A percentile compares a stretch with the other conserved stretches of the same genome.
Evolutionary conservation across 1,140 invertebrate species (phyloP).

Genomic region (Drosophila punjabiensis): DNA sequence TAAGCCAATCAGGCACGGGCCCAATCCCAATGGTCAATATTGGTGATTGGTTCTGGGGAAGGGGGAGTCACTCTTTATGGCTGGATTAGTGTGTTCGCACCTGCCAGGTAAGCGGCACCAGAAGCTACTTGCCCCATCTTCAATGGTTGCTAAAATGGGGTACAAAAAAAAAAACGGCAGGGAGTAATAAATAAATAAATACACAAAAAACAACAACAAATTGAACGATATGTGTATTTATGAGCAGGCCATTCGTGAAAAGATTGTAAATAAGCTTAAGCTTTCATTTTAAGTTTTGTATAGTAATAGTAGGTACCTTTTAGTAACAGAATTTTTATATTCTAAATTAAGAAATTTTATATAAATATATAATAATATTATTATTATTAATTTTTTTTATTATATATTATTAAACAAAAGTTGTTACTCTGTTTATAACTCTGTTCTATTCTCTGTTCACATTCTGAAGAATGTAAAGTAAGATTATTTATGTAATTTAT

Average conservation of each 20-base stretch:
- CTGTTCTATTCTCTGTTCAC: no score
- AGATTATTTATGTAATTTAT: not conserved
- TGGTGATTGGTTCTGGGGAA: slow-evolving; percentile 28
- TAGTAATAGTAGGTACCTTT: not conserved
- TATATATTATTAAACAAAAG: no score
- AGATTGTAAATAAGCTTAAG: slow-evolving; percentile 4
- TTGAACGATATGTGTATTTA: slow-evolving; percentile 23
- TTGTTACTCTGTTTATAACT: not conserved
- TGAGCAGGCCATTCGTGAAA: slow-evolving; percentile 18
- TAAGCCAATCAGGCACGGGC: slow-evolving; percentile 61
- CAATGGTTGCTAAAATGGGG: slow-evolving; percentile 16
- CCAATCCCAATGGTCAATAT: slow-evolving; percentile 53
- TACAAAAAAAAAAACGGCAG: not conserved
- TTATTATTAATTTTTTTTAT: no score
- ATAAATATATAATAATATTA: no score
- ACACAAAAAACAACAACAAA: slow-evolving; percentile 11
- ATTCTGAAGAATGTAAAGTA: not conserved
- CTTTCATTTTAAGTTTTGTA: not conserved
- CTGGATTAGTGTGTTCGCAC: slow-evolving; percentile 62
- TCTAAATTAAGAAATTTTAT: not conserved
- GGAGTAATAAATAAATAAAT: slow-evolving; percentile 26
- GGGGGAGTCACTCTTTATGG: slow-evolving; percentile 27
- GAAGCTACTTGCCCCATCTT: not conserved
- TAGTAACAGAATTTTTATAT: not conserved
- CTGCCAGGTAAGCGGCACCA: slow-evolving; percentile 16